Conservation (phyloP, 2,113 vertebrate genomes). For the Mustela nigripes region DNA sequence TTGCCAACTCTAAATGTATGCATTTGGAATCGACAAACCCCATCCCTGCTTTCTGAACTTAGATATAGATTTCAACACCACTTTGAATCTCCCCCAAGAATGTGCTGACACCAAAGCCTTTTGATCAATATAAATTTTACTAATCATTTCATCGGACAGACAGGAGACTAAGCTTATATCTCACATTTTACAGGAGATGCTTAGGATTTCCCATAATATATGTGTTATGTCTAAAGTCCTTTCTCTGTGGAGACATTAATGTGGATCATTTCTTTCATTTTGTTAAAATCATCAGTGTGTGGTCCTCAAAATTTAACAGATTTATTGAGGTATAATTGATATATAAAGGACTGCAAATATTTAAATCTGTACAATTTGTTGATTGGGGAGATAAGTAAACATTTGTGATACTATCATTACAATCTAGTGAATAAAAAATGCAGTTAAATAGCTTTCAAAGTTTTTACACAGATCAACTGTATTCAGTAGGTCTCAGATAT, state of each 20-base stretch:
- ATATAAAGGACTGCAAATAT: background rate
- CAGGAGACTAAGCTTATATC: background rate
- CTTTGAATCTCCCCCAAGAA: background rate
- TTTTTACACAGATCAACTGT: background rate
- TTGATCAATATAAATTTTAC: background rate
- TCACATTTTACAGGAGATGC: background rate
- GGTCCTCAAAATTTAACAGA: background rate
- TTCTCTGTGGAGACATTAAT: background rate
- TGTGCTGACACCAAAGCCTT: background rate
- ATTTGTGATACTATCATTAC: background rate
- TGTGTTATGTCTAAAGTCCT: background rate
- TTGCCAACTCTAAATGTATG: background rate
- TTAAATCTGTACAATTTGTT: background rate
- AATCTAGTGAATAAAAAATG: background rate
- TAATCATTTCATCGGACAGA: background rate
- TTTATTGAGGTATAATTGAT: background rate
- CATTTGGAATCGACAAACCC: background rate
- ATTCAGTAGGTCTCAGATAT: background rate
- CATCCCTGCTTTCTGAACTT: background rate
- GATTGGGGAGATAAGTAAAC: too few species aligned
- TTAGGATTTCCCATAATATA: background rate
- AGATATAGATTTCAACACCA: background rate
- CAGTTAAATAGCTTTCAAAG: background rate
- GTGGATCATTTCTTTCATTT: background rate
- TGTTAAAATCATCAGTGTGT: background rate